Conservation (phyloP, 2,113 vertebrate genomes). For the Brachypteracias leptosomus region DNA sequence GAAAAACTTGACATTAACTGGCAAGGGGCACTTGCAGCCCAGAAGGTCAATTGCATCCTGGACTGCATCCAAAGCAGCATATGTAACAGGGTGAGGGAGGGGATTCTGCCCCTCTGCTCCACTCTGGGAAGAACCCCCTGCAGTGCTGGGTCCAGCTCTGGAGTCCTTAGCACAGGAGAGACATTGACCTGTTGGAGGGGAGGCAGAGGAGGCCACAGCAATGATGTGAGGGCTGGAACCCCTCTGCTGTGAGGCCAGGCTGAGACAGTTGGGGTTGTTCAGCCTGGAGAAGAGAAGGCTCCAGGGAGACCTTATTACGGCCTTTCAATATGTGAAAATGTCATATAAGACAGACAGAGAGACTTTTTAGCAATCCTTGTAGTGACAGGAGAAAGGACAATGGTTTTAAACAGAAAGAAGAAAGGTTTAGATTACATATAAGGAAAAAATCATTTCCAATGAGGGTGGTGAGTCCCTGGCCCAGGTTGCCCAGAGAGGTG, state of each 20-base stretch:
- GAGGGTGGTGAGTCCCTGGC: neutral
- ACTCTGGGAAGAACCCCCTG: neutral
- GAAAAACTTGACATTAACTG: neutral
- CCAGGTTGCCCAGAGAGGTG: neutral
- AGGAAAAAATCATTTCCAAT: neutral
- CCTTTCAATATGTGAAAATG: neutral
- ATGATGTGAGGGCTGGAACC: neutral
- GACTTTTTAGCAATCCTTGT: neutral
- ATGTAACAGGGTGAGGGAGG: neutral
- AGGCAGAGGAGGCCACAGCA: neutral
- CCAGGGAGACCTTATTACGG: neutral
- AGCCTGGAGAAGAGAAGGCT: neutral
- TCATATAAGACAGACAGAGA: neutral
- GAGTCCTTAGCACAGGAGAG: neutral
- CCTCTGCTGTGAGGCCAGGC: neutral
- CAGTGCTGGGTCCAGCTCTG: neutral
- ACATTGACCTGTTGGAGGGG: neutral
- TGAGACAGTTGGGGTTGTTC: neutral
- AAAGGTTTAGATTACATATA: neutral
- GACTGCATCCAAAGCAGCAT: neutral
- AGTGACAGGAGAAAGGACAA: neutral
- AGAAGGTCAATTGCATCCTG: neutral
- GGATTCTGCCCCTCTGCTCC: neutral
- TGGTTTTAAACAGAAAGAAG: neutral
- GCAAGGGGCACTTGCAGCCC: neutral